Conservation (phyloP, 37 sponge, comb jelly and placozoan genomes). For the Diacarnus erythraeanus region DNA sequence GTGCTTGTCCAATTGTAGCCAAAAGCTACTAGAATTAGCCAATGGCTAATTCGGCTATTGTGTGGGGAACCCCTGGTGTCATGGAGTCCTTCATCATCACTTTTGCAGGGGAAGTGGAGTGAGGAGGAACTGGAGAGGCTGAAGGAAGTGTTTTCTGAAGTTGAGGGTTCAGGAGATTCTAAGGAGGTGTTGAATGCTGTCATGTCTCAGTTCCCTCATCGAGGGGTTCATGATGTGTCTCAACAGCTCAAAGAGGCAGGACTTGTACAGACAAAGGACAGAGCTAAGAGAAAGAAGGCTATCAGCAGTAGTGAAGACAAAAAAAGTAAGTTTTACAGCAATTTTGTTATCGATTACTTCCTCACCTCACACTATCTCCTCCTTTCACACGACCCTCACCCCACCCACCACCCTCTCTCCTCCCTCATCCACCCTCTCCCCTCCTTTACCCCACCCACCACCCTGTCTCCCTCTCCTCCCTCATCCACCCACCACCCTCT, state of each 20-base stretch:
- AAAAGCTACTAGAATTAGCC: no score
- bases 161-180: background rate
- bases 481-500: background rate
- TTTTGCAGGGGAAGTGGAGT: conserved; percentile 46
- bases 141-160: conserved; percentile 17
- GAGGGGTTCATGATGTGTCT: conserved; percentile 25
- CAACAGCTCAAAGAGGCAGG: conserved; percentile 25
- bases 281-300: background rate
- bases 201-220: conserved; percentile 31
- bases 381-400: background rate
- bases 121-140: conserved; percentile 52
- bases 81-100: background rate
- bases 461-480: background rate
- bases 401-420: background rate
- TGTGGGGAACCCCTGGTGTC: no score
- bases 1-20: no score
- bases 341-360: background rate
- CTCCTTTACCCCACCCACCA: no score
- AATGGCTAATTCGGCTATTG: no score
- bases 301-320: background rate
- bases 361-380: background rate
- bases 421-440: background rate
- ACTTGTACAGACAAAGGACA: conserved; percentile 1
- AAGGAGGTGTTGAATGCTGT: conserved; percentile 28
- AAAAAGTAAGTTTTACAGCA: background rate